Conservation (phyloP, 2,113 vertebrate genomes). For the Saimiri boliviensis region DNA sequence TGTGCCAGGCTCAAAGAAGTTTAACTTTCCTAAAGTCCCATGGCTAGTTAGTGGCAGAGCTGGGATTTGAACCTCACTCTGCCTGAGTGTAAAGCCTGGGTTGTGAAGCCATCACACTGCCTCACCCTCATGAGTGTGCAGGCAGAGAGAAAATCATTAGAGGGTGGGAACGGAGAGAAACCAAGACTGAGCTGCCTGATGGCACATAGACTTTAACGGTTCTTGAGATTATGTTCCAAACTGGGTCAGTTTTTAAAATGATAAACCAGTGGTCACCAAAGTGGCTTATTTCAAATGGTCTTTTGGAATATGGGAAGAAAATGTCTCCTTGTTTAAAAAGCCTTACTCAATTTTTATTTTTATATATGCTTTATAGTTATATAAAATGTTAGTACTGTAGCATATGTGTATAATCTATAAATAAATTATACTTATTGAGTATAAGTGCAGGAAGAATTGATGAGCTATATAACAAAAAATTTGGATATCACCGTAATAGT, state of each 20-base stretch:
- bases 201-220: neutral
- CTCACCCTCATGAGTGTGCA: fast-evolving
- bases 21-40: neutral
- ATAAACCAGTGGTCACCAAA: neutral
- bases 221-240: neutral
- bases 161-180: neutral
- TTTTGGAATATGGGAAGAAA: neutral
- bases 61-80: neutral
- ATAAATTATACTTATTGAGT: neutral
- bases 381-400: neutral
- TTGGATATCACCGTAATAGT: neutral
- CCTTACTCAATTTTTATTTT: neutral
- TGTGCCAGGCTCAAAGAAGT: neutral
- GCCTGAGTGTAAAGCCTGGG: neutral
- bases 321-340: neutral
- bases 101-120: neutral
- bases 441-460: neutral
- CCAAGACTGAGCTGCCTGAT: neutral
- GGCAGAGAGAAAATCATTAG: neutral
- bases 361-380: neutral
- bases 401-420: neutral
- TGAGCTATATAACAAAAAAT: neutral
- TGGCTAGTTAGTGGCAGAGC: neutral
- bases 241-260: neutral
- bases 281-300: neutral